These are phyloP conservation scores for Thrips palmi DNA, from an alignment of 1,140 invertebrate genomes.

Conservation along the genomic window DNA sequence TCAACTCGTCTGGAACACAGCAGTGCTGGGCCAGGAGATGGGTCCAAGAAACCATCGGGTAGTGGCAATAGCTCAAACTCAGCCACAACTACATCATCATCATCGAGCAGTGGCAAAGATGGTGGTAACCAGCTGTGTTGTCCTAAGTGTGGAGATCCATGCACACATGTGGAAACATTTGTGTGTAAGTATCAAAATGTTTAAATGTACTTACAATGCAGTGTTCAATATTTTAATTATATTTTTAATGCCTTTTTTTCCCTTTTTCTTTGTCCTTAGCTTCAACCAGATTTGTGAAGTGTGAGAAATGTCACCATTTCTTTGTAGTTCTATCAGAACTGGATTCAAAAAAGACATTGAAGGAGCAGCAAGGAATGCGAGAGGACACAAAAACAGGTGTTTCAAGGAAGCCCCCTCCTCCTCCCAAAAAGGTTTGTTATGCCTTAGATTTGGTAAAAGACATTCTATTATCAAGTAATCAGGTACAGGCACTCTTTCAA, in stretches of 20 bases:
- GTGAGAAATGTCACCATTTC: conserved; percentile 95
- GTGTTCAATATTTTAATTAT: conserved; percentile 1
- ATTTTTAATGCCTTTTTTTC: neutral
- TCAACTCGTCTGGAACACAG: too few species aligned
- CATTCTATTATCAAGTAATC: neutral
- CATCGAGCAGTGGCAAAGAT: conserved; percentile 20
- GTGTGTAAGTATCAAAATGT: conserved; percentile 49
- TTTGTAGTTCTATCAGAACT: conserved; percentile 90
- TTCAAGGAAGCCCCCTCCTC: conserved; percentile 67
- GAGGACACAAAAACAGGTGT: conserved; percentile 42
- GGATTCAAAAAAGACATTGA: conserved; percentile 67
- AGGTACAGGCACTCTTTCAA: neutral
- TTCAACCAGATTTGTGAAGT: conserved; percentile 89
- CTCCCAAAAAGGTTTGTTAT: conserved; percentile 56
- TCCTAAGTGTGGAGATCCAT: conserved; percentile 90
- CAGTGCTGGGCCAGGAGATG: too few species aligned
- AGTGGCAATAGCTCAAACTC: too few species aligned
- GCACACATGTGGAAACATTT: conserved; percentile 91
- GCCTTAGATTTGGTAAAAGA: neutral
- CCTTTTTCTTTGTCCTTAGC: conserved; percentile 25
- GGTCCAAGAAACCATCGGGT: too few species aligned
- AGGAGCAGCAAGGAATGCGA: conserved; percentile 45
- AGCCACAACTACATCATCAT: conserved; percentile 15
- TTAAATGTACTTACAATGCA: conserved; percentile 1
- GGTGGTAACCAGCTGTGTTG: conserved; percentile 51